phyloP scores from a whole-genome alignment of 2,888 invertebrate species.

The Gasteruption jaculator region DNA sequence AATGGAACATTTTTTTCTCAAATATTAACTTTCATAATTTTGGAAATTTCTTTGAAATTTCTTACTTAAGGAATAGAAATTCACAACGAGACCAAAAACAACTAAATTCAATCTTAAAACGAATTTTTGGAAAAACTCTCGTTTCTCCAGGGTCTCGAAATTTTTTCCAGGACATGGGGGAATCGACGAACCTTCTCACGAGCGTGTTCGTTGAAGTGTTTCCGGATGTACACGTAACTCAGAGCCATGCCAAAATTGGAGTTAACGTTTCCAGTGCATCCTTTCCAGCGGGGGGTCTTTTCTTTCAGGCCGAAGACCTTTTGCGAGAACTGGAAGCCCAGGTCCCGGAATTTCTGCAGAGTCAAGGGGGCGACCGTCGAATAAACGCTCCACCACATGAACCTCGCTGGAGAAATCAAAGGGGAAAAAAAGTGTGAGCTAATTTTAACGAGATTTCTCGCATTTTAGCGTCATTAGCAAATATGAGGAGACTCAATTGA shows the following conservation, averaged over 20 bases:
- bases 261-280: constrained; percentile 62
- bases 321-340: constrained; percentile 64
- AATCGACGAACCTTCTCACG: constrained; percentile 59
- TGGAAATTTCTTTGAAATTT: too few species aligned
- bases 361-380: constrained; percentile 63
- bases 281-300: constrained; percentile 63
- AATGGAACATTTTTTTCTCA: constrained; percentile 6
- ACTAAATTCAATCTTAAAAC: too few species aligned
- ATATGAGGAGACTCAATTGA: constrained; percentile 18
- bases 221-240: constrained; percentile 62
- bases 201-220: constrained; percentile 59
- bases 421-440: too few species aligned
- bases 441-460: too few species aligned
- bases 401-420: constrained; percentile 61
- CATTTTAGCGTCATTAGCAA: too few species aligned
- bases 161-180: too few species aligned
- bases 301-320: constrained; percentile 63
- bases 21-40: neutral
- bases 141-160: too few species aligned
- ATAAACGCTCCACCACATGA: constrained; percentile 69
- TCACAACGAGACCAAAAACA: too few species aligned
- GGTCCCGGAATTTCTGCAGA: constrained; percentile 56
- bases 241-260: constrained; percentile 65
- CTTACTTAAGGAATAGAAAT: too few species aligned
- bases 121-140: too few species aligned